Percentiles rank a stretch among this genome's conserved stretches.
These are phyloP conservation scores for Chaetops frenatus DNA, from an alignment of 2,113 vertebrate species.

Conservation along the genomic window DNA sequence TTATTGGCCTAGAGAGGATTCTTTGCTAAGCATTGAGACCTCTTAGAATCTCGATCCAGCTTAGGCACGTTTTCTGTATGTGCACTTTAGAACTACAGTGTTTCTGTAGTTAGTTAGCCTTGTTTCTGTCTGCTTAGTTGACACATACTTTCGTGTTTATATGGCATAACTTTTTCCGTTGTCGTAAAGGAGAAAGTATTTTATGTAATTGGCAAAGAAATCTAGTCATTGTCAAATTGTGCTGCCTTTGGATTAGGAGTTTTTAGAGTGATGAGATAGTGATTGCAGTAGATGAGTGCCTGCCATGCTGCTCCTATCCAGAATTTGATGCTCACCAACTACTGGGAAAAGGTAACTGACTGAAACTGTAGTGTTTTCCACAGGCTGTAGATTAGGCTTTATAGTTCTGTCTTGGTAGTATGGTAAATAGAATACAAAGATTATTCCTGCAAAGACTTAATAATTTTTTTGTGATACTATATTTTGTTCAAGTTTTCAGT, in stretches of 20 bases:
- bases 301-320: not conserved
- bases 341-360: not conserved
- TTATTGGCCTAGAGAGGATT: conserved; percentile 47
- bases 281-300: not conserved
- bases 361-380: not conserved
- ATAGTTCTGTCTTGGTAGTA: not conserved
- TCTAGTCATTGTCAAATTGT: not conserved
- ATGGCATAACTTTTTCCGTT: not conserved
- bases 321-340: not conserved
- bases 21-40: conserved; percentile 10
- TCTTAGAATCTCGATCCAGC: conserved; percentile 7
- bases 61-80: not conserved
- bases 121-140: not conserved
- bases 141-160: not conserved
- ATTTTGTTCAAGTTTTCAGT: not conserved
- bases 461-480: not conserved
- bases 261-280: not conserved
- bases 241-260: not conserved
- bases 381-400: not conserved
- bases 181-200: not conserved
- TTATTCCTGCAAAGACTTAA: not conserved
- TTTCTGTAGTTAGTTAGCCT: not conserved
- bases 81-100: not conserved
- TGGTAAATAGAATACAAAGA: not conserved
- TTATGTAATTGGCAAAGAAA: not conserved